Evolutionary conservation across 2,888 invertebrate species (phyloP).

Genomic region (Pristionchus fissidentatus): DNA sequence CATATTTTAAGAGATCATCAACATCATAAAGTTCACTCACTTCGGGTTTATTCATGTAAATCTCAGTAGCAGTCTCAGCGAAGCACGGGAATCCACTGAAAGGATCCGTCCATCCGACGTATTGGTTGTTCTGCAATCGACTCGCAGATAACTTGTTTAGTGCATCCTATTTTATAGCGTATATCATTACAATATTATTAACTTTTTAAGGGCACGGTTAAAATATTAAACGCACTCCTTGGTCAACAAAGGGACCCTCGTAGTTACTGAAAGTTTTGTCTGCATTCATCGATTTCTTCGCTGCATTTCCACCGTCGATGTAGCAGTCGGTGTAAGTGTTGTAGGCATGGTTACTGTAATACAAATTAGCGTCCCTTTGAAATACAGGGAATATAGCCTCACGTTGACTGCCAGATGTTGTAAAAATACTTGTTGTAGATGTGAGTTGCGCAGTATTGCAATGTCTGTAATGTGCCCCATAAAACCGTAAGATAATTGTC

Average conservation of each 20-base stretch:
- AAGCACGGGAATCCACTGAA: constrained; percentile 61
- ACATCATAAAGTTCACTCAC: constrained; percentile 50
- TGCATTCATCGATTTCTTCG: background rate
- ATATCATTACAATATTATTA: background rate
- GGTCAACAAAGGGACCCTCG: constrained; percentile 60
- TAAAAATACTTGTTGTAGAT: constrained; percentile 8
- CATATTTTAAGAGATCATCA: too few relatives aligned
- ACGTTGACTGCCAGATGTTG: background rate
- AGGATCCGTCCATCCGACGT: constrained; percentile 63
- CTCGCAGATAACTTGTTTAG: too few relatives aligned
- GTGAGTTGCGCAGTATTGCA: background rate
- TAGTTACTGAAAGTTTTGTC: constrained; percentile 53
- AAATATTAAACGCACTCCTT: constrained; percentile 58
- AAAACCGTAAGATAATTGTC: too few relatives aligned
- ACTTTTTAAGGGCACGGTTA: too few relatives aligned
- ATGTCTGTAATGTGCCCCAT: background rate
- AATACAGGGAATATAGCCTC: too few relatives aligned
- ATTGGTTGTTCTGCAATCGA: constrained; percentile 55
- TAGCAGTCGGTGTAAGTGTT: constrained; percentile 67
- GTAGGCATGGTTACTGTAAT: constrained; percentile 64
- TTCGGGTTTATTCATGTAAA: constrained; percentile 60
- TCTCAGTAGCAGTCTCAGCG: constrained; percentile 54
- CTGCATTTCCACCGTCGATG: background rate
- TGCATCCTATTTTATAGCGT: background rate
- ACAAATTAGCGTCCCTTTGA: background rate